phyloP scores from a whole-genome alignment of 2,888 invertebrate genomes.

The Trachelus tabidus region DNA sequence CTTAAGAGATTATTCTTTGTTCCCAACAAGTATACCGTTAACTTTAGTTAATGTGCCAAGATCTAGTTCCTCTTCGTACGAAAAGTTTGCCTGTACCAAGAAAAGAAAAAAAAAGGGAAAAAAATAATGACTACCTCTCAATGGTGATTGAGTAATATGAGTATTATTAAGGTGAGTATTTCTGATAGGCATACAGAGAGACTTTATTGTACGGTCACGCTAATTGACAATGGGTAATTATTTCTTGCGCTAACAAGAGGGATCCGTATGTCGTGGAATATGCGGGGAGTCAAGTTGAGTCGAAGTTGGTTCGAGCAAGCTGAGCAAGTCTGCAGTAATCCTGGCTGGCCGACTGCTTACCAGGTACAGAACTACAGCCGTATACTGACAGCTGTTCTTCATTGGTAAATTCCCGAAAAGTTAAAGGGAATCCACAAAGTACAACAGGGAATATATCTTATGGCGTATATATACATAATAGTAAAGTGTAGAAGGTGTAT shows the following conservation, averaged over 20 bases:
- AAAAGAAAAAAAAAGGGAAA: not conserved
- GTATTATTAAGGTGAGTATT: not conserved
- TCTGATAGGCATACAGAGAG: not conserved
- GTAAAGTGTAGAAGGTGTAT: constrained; percentile 45
- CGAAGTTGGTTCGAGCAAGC: not conserved
- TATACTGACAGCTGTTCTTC: not conserved
- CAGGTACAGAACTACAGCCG: too few species aligned
- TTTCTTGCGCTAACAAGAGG: not conserved
- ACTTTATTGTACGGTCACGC: not conserved
- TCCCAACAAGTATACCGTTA: not conserved
- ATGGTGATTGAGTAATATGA: not conserved
- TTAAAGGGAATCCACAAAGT: not conserved
- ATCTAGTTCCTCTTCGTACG: not conserved
- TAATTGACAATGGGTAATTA: not conserved
- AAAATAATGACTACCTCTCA: not conserved
- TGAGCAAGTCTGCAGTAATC: not conserved
- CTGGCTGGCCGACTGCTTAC: not conserved
- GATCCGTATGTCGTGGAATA: not conserved
- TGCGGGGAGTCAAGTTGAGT: not conserved
- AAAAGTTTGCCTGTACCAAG: not conserved
- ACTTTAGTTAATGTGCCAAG: not conserved
- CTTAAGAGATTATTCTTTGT: not conserved
- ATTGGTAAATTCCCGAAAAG: constrained; percentile 2
- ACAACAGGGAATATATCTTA: not conserved
- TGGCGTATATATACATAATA: not conserved